Base-by-base conservation (phyloP, 2,888 invertebrate genomes). In the Coleophora flavipennella region DNA sequence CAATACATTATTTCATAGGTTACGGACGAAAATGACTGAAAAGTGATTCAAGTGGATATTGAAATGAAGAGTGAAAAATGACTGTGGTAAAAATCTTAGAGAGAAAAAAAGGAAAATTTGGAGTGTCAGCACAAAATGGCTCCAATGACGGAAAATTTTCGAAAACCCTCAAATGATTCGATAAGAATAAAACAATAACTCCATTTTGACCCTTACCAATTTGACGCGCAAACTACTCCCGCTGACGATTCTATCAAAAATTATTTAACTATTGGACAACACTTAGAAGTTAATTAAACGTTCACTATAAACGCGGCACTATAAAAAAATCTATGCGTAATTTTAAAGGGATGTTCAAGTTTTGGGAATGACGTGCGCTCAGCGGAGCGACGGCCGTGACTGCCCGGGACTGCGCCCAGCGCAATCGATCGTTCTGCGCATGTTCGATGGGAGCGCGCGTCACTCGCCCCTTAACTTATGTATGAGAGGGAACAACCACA, bases 391-490 rank as follows among this genome's bases (percentile, higher is more conserved):
- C 57, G 54, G 57, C 56, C 67, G 64, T 65, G 67, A 80, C 81
- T 77, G 78, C 63, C 76, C 62, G 68, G 77, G 74, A 54, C 53
- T 60, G 65, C 66, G 70, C 62, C 57, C 62, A 49, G 46, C 45
- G 40, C 52, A 67, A 81, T 84, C 83, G 80, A 81, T 83, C 60
- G 70, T 29, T 57, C 52, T 72, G 77, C 84, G 84, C 84, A 76
- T 64, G 73, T 65, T 59, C 62, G 53, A 39, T 68, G 41, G 62
- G 51, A 53, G 50, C 62, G 59, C 64, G 67, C 76, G 71, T 67
- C 72, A 69, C 59, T 33, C 60, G 65, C 67, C 70, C 66, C 71
- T 62, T 81, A 76, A 79, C 80, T 83, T 81, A 80, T 83, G 79
- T 81, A 81, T 81, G 79, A 77, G 70, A 73, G 66, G 64, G 62